phyloP scores from a whole-genome alignment of 2,888 invertebrate species.

The Leucophenga maculata region DNA sequence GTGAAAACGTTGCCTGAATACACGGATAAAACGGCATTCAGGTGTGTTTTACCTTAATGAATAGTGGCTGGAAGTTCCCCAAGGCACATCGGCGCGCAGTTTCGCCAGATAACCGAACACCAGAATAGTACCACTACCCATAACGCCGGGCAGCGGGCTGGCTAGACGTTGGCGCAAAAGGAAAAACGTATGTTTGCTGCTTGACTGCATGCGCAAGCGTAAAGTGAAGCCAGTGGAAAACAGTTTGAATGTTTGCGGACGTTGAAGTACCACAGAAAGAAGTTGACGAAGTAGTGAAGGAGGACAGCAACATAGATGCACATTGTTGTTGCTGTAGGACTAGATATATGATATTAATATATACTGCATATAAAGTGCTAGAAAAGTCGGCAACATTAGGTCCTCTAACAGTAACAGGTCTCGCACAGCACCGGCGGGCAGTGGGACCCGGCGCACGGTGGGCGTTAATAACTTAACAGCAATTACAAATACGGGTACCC shows the following conservation, averaged over 20 bases:
- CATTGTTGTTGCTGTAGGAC: slow-evolving; percentile 35
- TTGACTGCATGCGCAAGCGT: too few relatives aligned
- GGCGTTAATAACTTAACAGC: slow-evolving; percentile 6
- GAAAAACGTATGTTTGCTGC: not conserved
- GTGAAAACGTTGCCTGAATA: slow-evolving; percentile 38
- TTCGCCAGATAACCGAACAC: slow-evolving; percentile 27
- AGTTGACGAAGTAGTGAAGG: too few relatives aligned
- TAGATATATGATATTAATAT: not conserved
- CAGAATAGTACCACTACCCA: slow-evolving; percentile 40
- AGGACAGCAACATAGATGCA: not conserved
- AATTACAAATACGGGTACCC: slow-evolving; percentile 5
- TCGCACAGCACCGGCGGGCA: slow-evolving; percentile 43
- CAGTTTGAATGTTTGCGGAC: too few relatives aligned
- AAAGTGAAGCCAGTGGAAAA: too few relatives aligned
- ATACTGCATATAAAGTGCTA: slow-evolving; percentile 20
- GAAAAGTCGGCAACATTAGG: slow-evolving; percentile 44
- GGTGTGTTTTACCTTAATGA: slow-evolving; percentile 19
- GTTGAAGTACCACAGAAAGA: not conserved
- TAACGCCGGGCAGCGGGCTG: slow-evolving; percentile 25
- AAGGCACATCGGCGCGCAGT: slow-evolving; percentile 5
- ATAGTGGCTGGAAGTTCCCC: not conserved
- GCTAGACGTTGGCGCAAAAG: not conserved
- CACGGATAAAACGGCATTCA: slow-evolving; percentile 11
- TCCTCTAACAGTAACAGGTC: slow-evolving; percentile 49
- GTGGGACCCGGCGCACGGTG: slow-evolving; percentile 33